A percentile compares a stretch with the other conserved stretches of the same genome.
phyloP scores from a whole-genome alignment of 2,797 vertebrate species.

The Peromyscus melanophrys region DNA sequence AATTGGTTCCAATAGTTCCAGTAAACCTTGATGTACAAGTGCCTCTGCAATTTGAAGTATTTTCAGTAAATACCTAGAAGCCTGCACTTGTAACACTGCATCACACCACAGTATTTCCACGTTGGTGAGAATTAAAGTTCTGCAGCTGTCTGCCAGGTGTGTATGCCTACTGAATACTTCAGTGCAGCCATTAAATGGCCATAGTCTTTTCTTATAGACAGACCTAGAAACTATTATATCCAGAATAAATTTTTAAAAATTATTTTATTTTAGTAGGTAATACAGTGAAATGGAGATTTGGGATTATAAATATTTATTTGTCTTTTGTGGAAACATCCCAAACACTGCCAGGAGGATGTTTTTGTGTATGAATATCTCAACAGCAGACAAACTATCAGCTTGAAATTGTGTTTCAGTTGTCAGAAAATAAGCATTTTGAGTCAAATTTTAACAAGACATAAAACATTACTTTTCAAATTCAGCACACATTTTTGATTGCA shows the following conservation, averaged over 20 bases:
- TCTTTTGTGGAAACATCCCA: not conserved
- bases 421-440: not conserved
- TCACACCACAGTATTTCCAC: not conserved
- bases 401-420: not conserved
- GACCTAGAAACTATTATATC: not conserved
- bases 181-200: not conserved
- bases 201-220: not conserved
- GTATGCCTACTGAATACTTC: not conserved
- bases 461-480: not conserved
- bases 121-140: not conserved
- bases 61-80: not conserved
- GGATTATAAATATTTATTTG: not conserved
- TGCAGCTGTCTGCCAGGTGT: not conserved
- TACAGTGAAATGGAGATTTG: not conserved
- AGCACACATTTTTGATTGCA: not conserved
- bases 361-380: not conserved
- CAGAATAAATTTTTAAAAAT: not conserved
- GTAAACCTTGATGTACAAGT: not conserved
- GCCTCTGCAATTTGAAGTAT: not conserved
- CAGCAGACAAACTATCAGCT: not conserved
- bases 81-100: not conserved
- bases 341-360: not conserved
- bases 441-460: not conserved
- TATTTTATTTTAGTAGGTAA: not conserved
- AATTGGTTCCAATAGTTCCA: not conserved